A percentile compares a stretch with the other conserved stretches of the same genome.
Evolutionary conservation across 1,140 invertebrate genomes (phyloP).

Genomic region (Eriosoma lanigerum): DNA sequence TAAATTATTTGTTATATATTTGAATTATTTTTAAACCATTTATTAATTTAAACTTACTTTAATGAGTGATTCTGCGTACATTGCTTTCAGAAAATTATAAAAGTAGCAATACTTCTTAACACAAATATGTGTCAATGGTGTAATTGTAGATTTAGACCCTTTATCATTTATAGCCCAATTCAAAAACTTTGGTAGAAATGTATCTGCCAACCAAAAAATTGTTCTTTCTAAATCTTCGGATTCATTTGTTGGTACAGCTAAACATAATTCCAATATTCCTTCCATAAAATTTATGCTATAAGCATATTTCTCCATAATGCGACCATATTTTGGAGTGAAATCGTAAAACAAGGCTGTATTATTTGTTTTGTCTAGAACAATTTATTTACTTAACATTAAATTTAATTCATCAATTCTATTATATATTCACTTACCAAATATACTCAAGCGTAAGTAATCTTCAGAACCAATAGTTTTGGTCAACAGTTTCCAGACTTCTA

Average conservation of each 20-base stretch:
- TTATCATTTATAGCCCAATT: conserved; percentile 65
- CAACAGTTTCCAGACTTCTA: conserved; percentile 33
- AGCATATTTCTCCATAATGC: neutral
- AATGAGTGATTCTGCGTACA: conserved; percentile 74
- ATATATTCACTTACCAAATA: conserved; percentile 13
- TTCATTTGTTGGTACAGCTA: neutral
- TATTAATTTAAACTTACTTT: conserved; percentile 61
- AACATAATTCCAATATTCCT: neutral
- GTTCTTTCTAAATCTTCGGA: neutral
- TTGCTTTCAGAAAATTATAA: conserved; percentile 76
- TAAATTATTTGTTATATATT: conserved; percentile 55
- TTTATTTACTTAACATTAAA: neutral
- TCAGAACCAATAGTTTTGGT: conserved; percentile 19
- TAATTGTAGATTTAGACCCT: conserved; percentile 57
- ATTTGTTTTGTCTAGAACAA: neutral
- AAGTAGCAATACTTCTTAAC: conserved; percentile 70
- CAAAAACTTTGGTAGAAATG: conserved; percentile 65
- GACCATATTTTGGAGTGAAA: neutral
- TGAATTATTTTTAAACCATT: neutral
- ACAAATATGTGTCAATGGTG: conserved; percentile 70
- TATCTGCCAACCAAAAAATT: conserved; percentile 57
- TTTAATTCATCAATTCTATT: neutral
- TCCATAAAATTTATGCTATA: neutral
- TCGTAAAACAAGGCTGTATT: neutral
- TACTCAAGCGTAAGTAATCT: conserved; percentile 18